Conservation (phyloP, 2,113 vertebrate species). For the Talpa occidentalis region DNA sequence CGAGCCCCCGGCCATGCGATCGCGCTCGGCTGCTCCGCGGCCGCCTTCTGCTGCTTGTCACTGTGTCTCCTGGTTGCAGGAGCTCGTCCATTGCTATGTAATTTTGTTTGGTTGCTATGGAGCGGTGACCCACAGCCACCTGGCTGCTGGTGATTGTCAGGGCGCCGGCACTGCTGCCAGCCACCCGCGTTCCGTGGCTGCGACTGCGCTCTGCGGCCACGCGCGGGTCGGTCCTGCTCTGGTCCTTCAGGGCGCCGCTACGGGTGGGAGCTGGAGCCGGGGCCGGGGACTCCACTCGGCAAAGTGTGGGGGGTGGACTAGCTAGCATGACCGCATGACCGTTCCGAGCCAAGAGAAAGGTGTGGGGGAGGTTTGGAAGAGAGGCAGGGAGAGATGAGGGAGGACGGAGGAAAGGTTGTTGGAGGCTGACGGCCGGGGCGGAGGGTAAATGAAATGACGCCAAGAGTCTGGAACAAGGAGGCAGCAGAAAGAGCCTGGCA, state of each 20-base stretch:
- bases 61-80: not conserved
- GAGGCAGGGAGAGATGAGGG: no score
- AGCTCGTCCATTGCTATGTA: constrained; percentile 11
- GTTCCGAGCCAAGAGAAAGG: not conserved
- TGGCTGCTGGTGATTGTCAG: not conserved
- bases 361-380: not conserved
- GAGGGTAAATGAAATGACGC: not conserved
- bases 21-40: not conserved
- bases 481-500: not conserved
- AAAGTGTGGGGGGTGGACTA: not conserved
- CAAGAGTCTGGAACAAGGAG: not conserved
- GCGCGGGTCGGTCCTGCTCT: not conserved
- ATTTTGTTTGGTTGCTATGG: constrained; percentile 67
- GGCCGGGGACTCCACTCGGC: not conserved
- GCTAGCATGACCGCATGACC: not conserved
- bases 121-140: not conserved
- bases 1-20: not conserved
- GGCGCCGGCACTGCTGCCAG: not conserved
- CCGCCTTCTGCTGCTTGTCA: not conserved
- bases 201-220: not conserved
- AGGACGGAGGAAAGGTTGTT: not conserved
- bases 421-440: not conserved
- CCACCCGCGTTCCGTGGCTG: not conserved
- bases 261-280: not conserved
- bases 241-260: not conserved